Evolutionary conservation across 2,888 invertebrate genomes (phyloP).

Genomic region (Netelia inedita): DNA sequence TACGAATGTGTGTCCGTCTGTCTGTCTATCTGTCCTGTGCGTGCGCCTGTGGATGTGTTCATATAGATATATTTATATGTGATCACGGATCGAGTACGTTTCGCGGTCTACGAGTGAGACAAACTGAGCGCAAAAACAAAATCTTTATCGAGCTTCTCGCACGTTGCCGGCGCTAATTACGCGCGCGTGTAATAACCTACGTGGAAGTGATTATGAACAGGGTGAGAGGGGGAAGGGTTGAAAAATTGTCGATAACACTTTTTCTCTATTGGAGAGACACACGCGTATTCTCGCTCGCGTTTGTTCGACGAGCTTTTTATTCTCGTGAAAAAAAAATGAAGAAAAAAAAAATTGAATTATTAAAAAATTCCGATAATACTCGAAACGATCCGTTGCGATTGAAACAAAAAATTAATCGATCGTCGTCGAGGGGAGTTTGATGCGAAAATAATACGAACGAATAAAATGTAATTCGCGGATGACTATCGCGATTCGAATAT

Average conservation of each 20-base stretch:
- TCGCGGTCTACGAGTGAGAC: not conserved
- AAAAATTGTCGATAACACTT: not conserved
- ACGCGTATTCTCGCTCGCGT: not conserved
- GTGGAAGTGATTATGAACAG: constrained; percentile 45
- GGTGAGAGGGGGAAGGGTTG: constrained; percentile 20
- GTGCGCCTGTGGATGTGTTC: not conserved
- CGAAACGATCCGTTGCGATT: no score
- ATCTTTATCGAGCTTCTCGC: constrained; percentile 41
- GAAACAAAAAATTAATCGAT: no score
- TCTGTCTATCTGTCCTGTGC: not conserved
- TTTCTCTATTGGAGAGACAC: not conserved
- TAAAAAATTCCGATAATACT: no score
- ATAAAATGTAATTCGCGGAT: no score
- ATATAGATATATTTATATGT: not conserved
- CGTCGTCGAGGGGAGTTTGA: no score
- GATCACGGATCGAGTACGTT: not conserved
- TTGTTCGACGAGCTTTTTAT: not conserved
- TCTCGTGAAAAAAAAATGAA: not conserved
- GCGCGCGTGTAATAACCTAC: constrained; percentile 34
- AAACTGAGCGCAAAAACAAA: constrained; percentile 24
- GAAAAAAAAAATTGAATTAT: not conserved
- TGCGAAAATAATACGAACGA: no score
- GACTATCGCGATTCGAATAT: not conserved
- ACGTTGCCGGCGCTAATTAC: constrained; percentile 42
- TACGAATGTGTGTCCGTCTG: constrained; percentile 5